Base-by-base conservation (phyloP, 2,797 vertebrate species). In the Hybognathus amarus region DNA sequence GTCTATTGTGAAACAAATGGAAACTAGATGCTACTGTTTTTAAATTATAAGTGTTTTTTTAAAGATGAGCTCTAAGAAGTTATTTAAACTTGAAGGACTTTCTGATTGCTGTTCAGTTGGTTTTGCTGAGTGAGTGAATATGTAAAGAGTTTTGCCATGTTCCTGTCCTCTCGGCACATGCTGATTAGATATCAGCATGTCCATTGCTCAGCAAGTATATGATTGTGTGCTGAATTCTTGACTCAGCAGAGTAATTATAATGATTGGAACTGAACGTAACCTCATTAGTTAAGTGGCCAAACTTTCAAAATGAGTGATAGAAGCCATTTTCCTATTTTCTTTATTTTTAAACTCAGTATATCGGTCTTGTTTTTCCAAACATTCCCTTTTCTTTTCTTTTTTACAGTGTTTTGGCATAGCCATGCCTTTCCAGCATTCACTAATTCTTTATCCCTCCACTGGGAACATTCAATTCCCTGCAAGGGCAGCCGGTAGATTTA, bases 401-500 rank as follows among this genome's bases (percentile, higher is more conserved):
- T 54, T 56, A 56, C 20, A 11, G 6, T 38, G 15, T 63, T 27
- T 78, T 42, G 52, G 82, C 42, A 67, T 61, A 59, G 24, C 15
- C 68, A 64, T 42, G 20, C 68, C 40, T 56, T 71, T 20, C 38
- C 68, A 73, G 80, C 63, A 74, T 82, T 82, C 45, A 54, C 45
- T 75, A 54, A 82, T 54, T 33, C 71, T 52, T 33, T 75, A 50
- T 75, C 67, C 70, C 33, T 75, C 33, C 71, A 67, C 71, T 18
- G 38, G 67, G 71, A 59, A 18, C 27, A 30, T 30, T 52, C 59
- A n/a, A 75, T 66, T 82, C 64, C 22, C 42, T 74, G 17, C 38
- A 36, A 77, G 63, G 73, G 24, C 63, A 69, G 74, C 24, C 50
- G 59, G 64, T 59, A 83, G 38, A 68, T 83, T 83, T 69, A 68